A percentile compares a stretch with the other conserved stretches of the same genome.
Evolutionary conservation across 2,113 vertebrate species (phyloP).

Genomic region (Tychaedon coryphoeus): DNA sequence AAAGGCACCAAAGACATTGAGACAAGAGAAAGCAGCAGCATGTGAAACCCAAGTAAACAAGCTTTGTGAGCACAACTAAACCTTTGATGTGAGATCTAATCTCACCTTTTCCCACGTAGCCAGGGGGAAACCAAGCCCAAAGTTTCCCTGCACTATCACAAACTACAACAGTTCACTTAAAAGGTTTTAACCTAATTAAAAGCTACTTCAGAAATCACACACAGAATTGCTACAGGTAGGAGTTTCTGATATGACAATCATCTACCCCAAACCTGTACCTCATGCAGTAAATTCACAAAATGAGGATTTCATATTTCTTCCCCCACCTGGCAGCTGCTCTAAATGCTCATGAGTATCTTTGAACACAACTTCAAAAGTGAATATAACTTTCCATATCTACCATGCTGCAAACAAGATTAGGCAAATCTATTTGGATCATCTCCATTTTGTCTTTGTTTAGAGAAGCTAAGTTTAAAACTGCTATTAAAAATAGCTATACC

Average conservation of each 20-base stretch:
- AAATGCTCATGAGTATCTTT: neutral
- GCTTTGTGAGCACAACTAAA: neutral
- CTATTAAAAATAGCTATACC: neutral
- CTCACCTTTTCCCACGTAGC: neutral
- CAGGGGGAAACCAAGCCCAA: neutral
- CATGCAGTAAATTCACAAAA: neutral
- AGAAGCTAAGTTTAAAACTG: neutral
- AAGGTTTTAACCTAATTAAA: neutral
- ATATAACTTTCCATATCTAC: neutral
- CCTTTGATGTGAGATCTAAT: neutral
- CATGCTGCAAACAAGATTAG: neutral
- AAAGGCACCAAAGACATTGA: neutral
- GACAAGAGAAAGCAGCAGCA: neutral
- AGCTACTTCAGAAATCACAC: neutral
- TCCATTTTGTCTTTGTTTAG: neutral
- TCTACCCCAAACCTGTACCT: neutral
- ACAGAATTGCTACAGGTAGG: neutral
- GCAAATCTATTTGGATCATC: neutral
- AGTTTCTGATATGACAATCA: neutral
- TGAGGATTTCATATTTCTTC: neutral
- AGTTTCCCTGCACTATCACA: neutral
- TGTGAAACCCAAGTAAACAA: neutral
- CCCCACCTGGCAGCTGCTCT: neutral
- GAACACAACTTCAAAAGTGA: neutral
- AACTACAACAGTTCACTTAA: neutral